Conservation (phyloP, 1,140 invertebrate species). For the Drosophila setifemur region DNA sequence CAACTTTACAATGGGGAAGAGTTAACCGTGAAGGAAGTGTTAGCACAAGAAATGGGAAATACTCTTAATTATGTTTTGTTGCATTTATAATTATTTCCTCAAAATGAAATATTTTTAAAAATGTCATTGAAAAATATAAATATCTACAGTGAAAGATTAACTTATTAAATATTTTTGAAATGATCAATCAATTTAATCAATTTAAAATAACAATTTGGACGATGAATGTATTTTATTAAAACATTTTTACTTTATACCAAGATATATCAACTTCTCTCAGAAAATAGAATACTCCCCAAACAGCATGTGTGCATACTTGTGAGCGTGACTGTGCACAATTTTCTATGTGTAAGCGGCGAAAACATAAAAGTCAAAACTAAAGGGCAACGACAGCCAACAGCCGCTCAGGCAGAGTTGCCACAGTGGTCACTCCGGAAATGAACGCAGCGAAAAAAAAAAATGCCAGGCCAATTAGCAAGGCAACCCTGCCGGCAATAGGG, state of each 20-base stretch:
- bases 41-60: slow-evolving; percentile 3
- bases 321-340: slow-evolving; percentile 39
- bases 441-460: slow-evolving; percentile 7
- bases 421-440: slow-evolving; percentile 33
- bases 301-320: not conserved
- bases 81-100: too few relatives aligned
- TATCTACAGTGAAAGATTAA: too few relatives aligned
- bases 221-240: too few relatives aligned
- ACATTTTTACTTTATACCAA: too few relatives aligned
- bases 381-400: slow-evolving; percentile 70
- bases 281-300: slow-evolving; percentile 30
- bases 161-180: too few relatives aligned
- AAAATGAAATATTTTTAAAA: not conserved
- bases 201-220: too few relatives aligned
- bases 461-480: slow-evolving; percentile 43
- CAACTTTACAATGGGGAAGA: slow-evolving; percentile 36
- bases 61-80: not conserved
- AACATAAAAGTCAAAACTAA: slow-evolving; percentile 76
- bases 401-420: slow-evolving; percentile 38
- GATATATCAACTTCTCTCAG: not conserved
- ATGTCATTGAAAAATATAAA: too few relatives aligned
- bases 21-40: not conserved
- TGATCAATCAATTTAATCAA: too few relatives aligned
- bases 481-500: not conserved
- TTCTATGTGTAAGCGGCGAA: slow-evolving; percentile 62